phyloP scores from a whole-genome alignment of 2,888 invertebrate species.

The Bursaphelenchus okinawaensis region DNA sequence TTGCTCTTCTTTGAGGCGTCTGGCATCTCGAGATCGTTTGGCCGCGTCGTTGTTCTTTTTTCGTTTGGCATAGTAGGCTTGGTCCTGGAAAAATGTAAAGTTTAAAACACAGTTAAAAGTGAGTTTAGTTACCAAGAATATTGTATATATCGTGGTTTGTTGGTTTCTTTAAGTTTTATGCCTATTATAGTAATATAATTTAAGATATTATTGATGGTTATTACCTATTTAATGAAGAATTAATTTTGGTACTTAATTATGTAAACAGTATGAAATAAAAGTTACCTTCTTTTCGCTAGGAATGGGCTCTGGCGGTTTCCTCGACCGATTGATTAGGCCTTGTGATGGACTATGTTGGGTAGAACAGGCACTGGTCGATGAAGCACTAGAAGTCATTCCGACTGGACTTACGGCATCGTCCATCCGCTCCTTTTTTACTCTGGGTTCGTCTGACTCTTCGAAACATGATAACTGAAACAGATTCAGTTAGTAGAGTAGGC shows the following conservation, averaged over 20 bases:
- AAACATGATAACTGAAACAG: background rate
- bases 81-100: conserved; percentile 64
- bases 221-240: too few relatives aligned
- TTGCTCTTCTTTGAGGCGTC: conserved; percentile 83
- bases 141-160: too few relatives aligned
- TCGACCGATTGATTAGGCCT: background rate
- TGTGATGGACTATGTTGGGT: conserved; percentile 1
- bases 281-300: conserved; percentile 46
- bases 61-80: conserved; percentile 78
- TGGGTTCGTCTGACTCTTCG: background rate
- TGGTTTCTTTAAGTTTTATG: too few relatives aligned
- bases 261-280: too few relatives aligned
- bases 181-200: too few relatives aligned
- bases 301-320: conserved; percentile 42
- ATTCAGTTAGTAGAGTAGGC: background rate
- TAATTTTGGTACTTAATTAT: too few relatives aligned
- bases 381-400: conserved; percentile 3
- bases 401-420: conserved; percentile 8
- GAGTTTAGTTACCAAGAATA: too few relatives aligned
- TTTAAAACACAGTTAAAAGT: background rate
- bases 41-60: conserved; percentile 90
- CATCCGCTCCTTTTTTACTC: too few relatives aligned
- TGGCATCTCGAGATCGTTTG: conserved; percentile 81
- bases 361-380: conserved; percentile 5
- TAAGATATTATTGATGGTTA: too few relatives aligned